Conservation (phyloP, 2,797 vertebrate genomes). For the Prunella strophiata region DNA sequence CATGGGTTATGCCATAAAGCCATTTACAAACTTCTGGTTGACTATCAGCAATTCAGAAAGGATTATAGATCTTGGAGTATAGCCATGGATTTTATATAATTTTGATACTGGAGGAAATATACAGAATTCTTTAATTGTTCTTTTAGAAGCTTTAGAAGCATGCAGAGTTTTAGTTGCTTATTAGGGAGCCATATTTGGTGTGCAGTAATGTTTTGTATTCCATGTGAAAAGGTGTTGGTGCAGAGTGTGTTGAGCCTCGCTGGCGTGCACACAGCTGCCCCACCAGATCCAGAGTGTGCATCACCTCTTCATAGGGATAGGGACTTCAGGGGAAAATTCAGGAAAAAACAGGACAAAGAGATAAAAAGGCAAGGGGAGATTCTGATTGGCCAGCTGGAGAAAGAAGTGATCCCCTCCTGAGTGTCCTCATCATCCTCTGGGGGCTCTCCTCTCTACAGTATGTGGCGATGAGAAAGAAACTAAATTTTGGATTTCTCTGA, state of each 20-base stretch:
- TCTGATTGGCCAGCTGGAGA: neutral
- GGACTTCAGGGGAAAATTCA: fast-evolving
- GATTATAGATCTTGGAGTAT: neutral
- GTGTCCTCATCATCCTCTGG: fast-evolving
- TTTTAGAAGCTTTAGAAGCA: neutral
- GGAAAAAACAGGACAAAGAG: neutral
- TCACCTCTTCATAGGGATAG: neutral
- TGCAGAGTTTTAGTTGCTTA: neutral
- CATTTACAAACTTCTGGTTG: neutral
- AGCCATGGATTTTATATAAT: neutral
- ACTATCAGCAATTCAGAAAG: neutral
- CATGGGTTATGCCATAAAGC: neutral
- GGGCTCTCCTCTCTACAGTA: neutral
- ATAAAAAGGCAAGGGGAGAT: neutral
- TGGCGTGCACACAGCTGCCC: neutral
- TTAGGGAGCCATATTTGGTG: neutral
- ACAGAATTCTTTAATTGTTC: neutral
- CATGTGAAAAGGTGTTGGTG: neutral
- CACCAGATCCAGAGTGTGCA: neutral
- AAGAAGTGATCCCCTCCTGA: neutral
- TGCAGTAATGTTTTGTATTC: neutral
- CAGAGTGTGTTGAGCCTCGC: fast-evolving
- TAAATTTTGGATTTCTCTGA: neutral
- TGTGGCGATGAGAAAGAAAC: fast-evolving
- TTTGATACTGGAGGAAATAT: neutral